Evolutionary conservation across 2,888 invertebrate genomes (phyloP).

Genomic region (Scaptomyza tumidula): DNA sequence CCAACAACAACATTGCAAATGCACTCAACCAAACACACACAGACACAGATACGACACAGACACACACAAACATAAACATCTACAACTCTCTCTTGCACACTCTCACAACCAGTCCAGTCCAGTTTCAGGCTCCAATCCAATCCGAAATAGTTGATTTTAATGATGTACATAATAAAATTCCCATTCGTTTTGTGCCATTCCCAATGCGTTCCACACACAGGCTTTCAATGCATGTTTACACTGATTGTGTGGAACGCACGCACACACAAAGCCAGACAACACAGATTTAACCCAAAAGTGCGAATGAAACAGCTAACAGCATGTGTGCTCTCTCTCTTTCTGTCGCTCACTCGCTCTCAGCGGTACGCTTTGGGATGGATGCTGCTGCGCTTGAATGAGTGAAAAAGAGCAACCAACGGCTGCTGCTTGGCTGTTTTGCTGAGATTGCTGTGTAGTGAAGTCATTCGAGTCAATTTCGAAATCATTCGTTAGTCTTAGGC

Average conservation of each 20-base stretch:
- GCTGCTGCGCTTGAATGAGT: slow-evolving; percentile 58
- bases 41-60: too few species aligned
- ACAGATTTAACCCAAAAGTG: slow-evolving; percentile 68
- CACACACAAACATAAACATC: slow-evolving; percentile 15
- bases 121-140: slow-evolving; percentile 76
- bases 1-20: slow-evolving; percentile 54
- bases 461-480: slow-evolving; percentile 80
- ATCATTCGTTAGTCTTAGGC: slow-evolving; percentile 84
- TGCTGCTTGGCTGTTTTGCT: slow-evolving; percentile 45
- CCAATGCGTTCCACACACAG: slow-evolving; percentile 76
- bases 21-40: slow-evolving; percentile 66
- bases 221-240: slow-evolving; percentile 65
- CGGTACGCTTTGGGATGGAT: slow-evolving; percentile 19
- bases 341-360: slow-evolving; percentile 9
- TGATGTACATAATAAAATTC: slow-evolving; percentile 84
- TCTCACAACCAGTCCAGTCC: slow-evolving; percentile 64
- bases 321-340: slow-evolving; percentile 2
- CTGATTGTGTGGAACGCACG: slow-evolving; percentile 72
- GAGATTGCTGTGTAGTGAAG: slow-evolving; percentile 63
- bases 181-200: slow-evolving; percentile 83
- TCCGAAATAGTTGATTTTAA: slow-evolving; percentile 83
- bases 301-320: slow-evolving; percentile 33
- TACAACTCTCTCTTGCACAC: slow-evolving; percentile 24
- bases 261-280: slow-evolving; percentile 24
- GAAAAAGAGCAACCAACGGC: slow-evolving; percentile 50